A percentile compares a stretch with the other conserved stretches of the same genome.
phyloP scores from a whole-genome alignment of 2,888 invertebrate genomes.

The Sesia apiformis region DNA sequence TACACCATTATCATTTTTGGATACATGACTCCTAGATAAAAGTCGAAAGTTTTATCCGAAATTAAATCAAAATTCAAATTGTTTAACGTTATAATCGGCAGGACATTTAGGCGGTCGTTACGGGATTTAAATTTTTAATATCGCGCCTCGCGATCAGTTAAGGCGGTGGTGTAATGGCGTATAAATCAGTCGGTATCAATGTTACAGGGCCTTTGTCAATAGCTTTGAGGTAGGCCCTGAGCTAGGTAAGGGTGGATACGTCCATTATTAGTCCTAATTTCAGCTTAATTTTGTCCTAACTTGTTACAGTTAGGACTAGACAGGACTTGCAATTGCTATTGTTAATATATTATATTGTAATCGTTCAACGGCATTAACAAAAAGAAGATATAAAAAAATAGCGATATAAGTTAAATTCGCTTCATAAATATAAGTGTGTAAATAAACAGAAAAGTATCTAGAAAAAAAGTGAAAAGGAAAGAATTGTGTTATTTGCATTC shows the following conservation, averaged over 20 bases:
- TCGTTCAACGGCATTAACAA: no score
- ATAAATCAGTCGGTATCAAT: conserved; percentile 66
- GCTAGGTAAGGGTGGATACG: conserved; percentile 25
- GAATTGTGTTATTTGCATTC: no score
- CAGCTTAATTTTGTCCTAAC: no score
- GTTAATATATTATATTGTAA: no score
- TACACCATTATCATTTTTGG: no score
- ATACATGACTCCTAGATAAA: not conserved
- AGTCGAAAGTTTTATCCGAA: not conserved
- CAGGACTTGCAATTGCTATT: no score
- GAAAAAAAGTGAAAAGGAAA: no score
- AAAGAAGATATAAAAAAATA: no score
- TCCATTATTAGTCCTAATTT: not conserved
- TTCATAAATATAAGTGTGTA: no score
- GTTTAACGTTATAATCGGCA: conserved; percentile 1
- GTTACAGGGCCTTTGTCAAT: conserved; percentile 61
- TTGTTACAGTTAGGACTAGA: no score
- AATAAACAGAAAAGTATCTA: no score
- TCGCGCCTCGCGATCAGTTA: conserved; percentile 45
- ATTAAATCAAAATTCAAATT: not conserved
- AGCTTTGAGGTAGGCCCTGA: conserved; percentile 38
- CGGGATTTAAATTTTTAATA: conserved; percentile 49
- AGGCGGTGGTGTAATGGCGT: conserved; percentile 59
- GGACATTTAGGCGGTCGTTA: conserved; percentile 24
- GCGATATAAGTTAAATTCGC: no score